A percentile compares a stretch with the other conserved stretches of the same genome.
phyloP scores from a whole-genome alignment of 1,140 invertebrate species.

The Macrostomum lignano region DNA sequence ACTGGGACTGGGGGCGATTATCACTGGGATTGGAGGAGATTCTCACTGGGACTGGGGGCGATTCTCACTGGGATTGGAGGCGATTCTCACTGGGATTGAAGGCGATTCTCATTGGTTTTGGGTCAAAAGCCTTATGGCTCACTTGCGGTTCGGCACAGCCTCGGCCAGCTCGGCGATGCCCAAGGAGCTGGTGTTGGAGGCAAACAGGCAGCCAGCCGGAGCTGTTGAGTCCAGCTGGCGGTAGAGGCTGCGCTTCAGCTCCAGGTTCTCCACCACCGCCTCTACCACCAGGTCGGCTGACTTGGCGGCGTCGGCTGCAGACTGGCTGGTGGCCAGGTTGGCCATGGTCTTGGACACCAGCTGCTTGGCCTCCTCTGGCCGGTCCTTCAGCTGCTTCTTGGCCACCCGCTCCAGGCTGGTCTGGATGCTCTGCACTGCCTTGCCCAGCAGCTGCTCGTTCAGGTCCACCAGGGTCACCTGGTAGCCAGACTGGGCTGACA shows the following conservation, averaged over 20 bases:
- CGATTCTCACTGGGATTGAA: no score
- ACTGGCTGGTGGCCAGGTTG: constrained; percentile 35
- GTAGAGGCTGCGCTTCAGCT: constrained; percentile 49
- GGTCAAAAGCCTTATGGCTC: no score
- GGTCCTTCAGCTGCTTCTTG: constrained; percentile 35
- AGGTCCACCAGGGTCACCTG: constrained; percentile 46
- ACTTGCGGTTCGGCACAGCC: no score
- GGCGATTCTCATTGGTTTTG: no score
- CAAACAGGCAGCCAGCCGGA: constrained; percentile 33
- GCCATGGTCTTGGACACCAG: constrained; percentile 37
- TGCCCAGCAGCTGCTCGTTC: constrained; percentile 37
- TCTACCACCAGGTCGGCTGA: constrained; percentile 49
- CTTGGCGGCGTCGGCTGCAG: constrained; percentile 34
- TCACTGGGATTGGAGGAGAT: no score
- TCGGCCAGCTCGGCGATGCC: constrained; percentile 49
- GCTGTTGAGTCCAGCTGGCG: constrained; percentile 3
- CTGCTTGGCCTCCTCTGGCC: constrained; percentile 29
- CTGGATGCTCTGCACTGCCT: constrained; percentile 38
- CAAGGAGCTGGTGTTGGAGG: constrained; percentile 61
- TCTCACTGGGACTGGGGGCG: no score
- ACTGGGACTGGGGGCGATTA: no score
- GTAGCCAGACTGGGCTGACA: constrained; percentile 45
- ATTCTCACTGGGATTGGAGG: no score
- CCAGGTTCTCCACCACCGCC: constrained; percentile 56
- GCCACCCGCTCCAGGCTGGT: constrained; percentile 41